These are phyloP conservation scores for Acronicta aceris DNA, from an alignment of 2,888 invertebrate genomes.

Conservation along the genomic window DNA sequence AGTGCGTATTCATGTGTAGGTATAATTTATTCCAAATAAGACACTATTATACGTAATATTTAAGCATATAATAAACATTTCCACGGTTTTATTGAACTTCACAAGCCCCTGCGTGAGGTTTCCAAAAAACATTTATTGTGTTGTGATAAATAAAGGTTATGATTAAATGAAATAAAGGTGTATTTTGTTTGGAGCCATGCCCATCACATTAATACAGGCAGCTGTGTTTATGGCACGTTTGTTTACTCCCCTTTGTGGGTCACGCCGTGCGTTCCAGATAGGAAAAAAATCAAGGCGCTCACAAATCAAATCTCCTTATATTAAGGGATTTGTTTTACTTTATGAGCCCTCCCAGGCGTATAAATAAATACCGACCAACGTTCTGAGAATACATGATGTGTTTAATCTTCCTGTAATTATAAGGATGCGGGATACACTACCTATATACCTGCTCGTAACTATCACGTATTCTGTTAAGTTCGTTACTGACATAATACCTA, in stretches of 20 bases:
- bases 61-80: background rate
- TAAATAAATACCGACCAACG: constrained; percentile 53
- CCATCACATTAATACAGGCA: constrained; percentile 66
- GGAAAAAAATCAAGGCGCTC: constrained; percentile 54
- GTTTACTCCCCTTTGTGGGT: constrained; percentile 61
- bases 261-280: constrained; percentile 52
- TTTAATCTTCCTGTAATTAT: constrained; percentile 43
- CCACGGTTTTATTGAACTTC: constrained; percentile 10
- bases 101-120: constrained; percentile 18
- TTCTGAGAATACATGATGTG: constrained; percentile 49
- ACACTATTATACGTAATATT: background rate
- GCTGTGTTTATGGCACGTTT: constrained; percentile 66
- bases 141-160: constrained; percentile 38
- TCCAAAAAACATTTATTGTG: constrained; percentile 29
- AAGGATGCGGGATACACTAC: constrained; percentile 12
- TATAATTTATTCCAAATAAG: no score
- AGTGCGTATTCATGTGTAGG: no score
- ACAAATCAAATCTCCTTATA: constrained; percentile 61
- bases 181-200: constrained; percentile 62
- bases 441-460: constrained; percentile 35
- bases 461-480: constrained; percentile 39
- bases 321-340: constrained; percentile 55
- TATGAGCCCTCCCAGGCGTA: constrained; percentile 38
- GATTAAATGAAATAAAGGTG: constrained; percentile 56
- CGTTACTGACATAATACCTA: constrained; percentile 24